These are phyloP conservation scores for Melipona quadrifasciata DNA, from an alignment of 1,140 invertebrate genomes.

Conservation along the genomic window DNA sequence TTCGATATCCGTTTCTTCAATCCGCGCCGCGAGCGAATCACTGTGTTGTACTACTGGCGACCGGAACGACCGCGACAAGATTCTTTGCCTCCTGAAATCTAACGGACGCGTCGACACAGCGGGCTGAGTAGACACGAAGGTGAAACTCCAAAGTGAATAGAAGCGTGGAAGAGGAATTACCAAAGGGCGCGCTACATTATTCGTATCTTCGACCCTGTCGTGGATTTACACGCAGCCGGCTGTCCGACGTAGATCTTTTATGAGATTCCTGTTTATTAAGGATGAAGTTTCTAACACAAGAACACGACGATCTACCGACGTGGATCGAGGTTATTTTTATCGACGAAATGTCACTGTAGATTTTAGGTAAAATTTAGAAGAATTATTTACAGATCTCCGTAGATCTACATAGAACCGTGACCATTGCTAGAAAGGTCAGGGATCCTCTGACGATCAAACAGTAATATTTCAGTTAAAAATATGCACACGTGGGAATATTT, in stretches of 20 bases:
- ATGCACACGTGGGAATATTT: too few species aligned
- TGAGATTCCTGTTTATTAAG: too few species aligned
- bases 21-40: neutral
- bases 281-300: neutral
- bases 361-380: neutral
- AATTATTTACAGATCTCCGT: neutral
- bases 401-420: too few species aligned
- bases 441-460: neutral
- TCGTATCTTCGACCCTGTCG: neutral
- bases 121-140: neutral
- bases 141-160: neutral
- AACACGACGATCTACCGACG: neutral
- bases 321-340: neutral
- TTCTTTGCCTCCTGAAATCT: conserved; percentile 32
- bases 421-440: too few species aligned
- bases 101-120: neutral
- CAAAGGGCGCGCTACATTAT: neutral
- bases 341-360: neutral
- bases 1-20: conserved; percentile 49
- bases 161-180: neutral
- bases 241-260: neutral
- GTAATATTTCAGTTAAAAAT: neutral
- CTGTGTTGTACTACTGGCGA: neutral
- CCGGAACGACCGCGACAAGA: neutral
- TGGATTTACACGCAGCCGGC: neutral